Evolutionary conservation across 2,888 invertebrate genomes (phyloP), one percentile per base, ranked within the genome.

Genomic region (Drosophila vallismaia): DNA sequence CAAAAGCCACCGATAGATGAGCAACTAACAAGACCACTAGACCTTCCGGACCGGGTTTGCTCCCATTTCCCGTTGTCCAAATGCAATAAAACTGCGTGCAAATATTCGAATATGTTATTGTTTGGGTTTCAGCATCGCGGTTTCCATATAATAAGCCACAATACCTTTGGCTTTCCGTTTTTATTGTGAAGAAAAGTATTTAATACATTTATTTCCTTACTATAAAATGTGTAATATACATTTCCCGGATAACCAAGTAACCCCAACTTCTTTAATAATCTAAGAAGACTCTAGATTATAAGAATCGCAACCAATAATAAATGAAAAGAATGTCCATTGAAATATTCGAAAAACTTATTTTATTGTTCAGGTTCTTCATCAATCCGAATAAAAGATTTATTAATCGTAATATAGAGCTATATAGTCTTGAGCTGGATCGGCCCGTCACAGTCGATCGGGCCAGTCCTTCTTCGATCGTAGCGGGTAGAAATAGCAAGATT

Each of bases 321-420:
- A 48, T 29, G 12, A 49, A 57, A 60, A 72, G 71, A 70, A 56
- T 49, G 4, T 9, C 3, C 9, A 45, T 14, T 40, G 28, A 68
- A 51, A 68, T 59, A 73, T 86, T 82, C 53, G 75, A 74, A 77
- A 86, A 77, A 76, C 87, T 88, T 83, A 85, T 77, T 76, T 87
- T 88, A 85, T 85, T 87, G 60, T 77, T 83, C 78, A 76, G 73
- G 71, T 62, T 72, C 57, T 75, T 72, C 62, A 70, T 68, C 77
- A 76, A 74, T 77, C 70, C 69, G 67, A 71, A 76, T 75, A 83
- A 82, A 72, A 71, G 73, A 66, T 79, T 71, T 74, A 68, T 79
- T 77, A 64, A 75, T 75, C 83, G 75, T 68, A 75, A 76, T 74
- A 75, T 77, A 80, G 83, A 75, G 74, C 83, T 80, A 82, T 71